phyloP scores from a whole-genome alignment of 2,113 vertebrate species.

The Tetrax tetrax region DNA sequence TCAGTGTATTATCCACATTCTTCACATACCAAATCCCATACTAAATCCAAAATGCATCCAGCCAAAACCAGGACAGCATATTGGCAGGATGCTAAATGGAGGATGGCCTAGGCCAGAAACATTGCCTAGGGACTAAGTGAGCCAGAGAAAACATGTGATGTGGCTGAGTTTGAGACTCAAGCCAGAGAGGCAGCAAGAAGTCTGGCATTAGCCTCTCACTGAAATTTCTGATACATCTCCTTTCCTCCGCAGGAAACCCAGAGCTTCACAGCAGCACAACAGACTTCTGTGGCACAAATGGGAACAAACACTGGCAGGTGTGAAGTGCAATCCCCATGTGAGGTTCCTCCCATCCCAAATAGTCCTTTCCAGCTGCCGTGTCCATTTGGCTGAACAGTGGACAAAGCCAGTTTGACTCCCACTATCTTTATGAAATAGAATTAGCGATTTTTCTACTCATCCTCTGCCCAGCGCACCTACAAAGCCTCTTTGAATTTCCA shows the following conservation, averaged over 20 bases:
- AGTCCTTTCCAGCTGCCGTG: constrained; percentile 1
- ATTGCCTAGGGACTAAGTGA: background rate
- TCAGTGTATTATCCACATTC: too few species aligned
- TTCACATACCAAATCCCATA: too few species aligned
- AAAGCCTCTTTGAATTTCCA: constrained; percentile 55
- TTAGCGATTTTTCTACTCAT: constrained; percentile 9
- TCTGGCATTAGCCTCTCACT: background rate
- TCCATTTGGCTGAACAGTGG: background rate
- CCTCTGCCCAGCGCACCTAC: background rate
- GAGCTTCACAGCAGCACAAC: background rate
- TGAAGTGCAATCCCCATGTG: background rate
- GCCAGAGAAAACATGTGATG: background rate
- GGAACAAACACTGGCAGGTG: constrained; percentile 10
- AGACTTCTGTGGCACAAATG: background rate
- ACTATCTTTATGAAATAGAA: background rate
- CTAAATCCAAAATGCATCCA: too few species aligned
- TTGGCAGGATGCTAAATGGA: background rate
- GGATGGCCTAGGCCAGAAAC: background rate
- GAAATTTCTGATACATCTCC: background rate
- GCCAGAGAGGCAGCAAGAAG: background rate
- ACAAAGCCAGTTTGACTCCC: background rate
- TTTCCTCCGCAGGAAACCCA: background rate
- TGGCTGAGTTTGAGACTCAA: background rate
- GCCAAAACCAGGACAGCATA: background rate
- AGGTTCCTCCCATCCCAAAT: background rate